phyloP scores from a whole-genome alignment of 2,888 invertebrate genomes.

The Drosophila anomalata region DNA sequence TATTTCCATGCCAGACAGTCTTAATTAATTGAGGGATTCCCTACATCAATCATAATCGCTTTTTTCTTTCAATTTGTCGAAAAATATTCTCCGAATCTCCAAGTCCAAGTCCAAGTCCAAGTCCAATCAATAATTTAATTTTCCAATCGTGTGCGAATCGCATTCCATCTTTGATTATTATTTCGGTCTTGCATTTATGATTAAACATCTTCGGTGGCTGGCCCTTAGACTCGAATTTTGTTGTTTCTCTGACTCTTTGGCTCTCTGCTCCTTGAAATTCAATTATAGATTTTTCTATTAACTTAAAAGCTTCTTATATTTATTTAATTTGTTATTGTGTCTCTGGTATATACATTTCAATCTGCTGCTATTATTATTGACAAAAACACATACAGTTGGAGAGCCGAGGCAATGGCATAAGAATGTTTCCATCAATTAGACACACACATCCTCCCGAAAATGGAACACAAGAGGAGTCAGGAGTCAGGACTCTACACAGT shows the following conservation, averaged over 20 bases:
- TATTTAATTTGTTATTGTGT: constrained; percentile 75
- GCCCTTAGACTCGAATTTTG: neutral
- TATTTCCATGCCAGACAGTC: too few species aligned
- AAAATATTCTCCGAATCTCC: constrained; percentile 3
- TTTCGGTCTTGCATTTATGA: constrained; percentile 35
- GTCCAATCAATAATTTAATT: constrained; percentile 33
- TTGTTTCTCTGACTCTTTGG: neutral
- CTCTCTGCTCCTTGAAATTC: constrained; percentile 53
- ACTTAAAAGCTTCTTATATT: constrained; percentile 77
- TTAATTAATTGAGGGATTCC: too few species aligned
- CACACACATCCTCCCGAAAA: constrained; percentile 16
- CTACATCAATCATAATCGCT: neutral
- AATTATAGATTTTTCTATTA: constrained; percentile 74
- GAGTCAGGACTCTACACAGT: too few species aligned
- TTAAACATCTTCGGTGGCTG: constrained; percentile 25
- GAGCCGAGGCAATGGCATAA: neutral
- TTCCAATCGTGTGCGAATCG: neutral
- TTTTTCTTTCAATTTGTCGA: neutral
- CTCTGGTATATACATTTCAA: constrained; percentile 11
- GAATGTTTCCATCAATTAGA: constrained; percentile 59
- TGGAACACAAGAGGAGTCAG: too few species aligned
- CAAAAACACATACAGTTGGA: constrained; percentile 11
- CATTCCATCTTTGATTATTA: constrained; percentile 33
- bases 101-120: too few species aligned
- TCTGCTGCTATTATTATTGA: constrained; percentile 52